A percentile compares a stretch with the other conserved stretches of the same genome.
Evolutionary conservation across 37 sponge, comb jelly and placozoan genomes (phyloP).

Genomic region (Beroe forskalii): DNA sequence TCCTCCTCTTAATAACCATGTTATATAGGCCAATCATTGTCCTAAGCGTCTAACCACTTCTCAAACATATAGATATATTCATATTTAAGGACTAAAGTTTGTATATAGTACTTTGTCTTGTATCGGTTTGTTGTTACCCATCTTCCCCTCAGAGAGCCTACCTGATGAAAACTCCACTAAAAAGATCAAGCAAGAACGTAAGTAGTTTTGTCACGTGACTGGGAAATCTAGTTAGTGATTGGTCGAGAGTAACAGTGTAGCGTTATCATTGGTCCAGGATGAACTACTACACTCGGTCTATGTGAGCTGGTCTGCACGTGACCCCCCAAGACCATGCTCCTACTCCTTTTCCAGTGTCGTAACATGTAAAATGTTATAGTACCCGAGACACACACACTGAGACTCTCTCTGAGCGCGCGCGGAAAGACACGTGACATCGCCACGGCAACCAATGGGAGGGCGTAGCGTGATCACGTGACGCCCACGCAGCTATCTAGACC

Average conservation of each 20-base stretch:
- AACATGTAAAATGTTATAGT: neutral
- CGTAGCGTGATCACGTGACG: neutral
- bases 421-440: neutral
- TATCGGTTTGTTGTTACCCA: neutral
- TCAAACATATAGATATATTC: neutral
- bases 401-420: neutral
- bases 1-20: no score
- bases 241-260: neutral
- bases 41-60: neutral
- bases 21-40: neutral
- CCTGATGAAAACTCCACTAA: slow-evolving; percentile 50
- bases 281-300: neutral
- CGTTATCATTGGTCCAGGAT: neutral
- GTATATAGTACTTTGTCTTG: neutral
- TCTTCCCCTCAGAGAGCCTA: neutral
- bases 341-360: neutral
- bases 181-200: slow-evolving; percentile 63
- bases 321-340: neutral
- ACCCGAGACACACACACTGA: neutral
- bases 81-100: neutral
- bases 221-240: neutral
- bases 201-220: slow-evolving; percentile 9
- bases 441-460: neutral
- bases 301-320: neutral
- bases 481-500: neutral